Base-by-base conservation (phyloP, 2,888 invertebrate species). In the Leptothorax acervorum region DNA sequence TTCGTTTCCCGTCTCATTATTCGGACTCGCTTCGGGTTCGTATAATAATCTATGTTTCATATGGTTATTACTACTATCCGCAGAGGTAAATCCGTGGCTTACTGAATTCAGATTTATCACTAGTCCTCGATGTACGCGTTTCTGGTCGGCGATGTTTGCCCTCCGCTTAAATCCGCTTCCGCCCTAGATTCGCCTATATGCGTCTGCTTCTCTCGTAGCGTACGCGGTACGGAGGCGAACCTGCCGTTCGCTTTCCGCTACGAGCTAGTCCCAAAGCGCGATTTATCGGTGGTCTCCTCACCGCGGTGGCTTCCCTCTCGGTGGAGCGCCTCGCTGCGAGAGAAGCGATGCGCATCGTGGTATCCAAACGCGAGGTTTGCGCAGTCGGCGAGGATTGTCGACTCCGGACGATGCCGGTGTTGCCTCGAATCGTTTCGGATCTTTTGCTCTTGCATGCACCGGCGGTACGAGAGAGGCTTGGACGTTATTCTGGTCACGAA, bases 401-500 rank as follows among this genome's bases (percentile, higher is more conserved):
- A 83, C 87, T 63, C 87, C 76, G 82, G 82, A 82, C 86, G 83
- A 71, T 68, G 73, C 73, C 78, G 48, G 90, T 90, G 90, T 90
- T 87, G 87, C 76, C 86, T 6, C 82, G 85, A 83, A 86, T 85
- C 84, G 85, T 74, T 87, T 85, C 75, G 78, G 84, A 86, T 86
- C 85, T 91, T 90, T 90, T 88, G 88, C 89, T 91, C 87, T 62
- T 86, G 79, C 83, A 83, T 82, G 85, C 86, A 85, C 87, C 86
- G 81, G 81, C 85, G 31, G 83, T 82, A 89, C 85, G 82, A 83
- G 60, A 81, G 75, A 81, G 83, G 63, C 82, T 66, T 62, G 85
- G 82, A 85, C 88, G 90, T 91, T 91, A 93, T 92, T 92, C 92
- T 89, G 91, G 91, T 93, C 93, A 93, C 93, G 93, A 92, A 91